phyloP scores from a whole-genome alignment of 2,113 vertebrate genomes.

The Podocnemis expansa region DNA sequence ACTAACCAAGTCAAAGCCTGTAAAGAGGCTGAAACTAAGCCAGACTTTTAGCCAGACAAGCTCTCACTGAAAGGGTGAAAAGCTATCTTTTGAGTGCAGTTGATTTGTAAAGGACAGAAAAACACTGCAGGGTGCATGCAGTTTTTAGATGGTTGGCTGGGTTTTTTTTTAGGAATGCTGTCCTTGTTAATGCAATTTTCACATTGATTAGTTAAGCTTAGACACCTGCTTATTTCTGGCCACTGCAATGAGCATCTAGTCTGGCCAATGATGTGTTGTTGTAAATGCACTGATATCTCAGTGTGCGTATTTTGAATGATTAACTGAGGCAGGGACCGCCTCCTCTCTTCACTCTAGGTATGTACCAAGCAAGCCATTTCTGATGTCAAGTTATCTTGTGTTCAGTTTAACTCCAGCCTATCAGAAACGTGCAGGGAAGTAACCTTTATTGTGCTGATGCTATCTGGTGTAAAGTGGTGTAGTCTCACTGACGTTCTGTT shows the following conservation, averaged over 20 bases:
- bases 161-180: background rate
- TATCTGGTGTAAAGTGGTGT: accelerated
- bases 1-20: background rate
- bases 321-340: background rate
- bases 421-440: background rate
- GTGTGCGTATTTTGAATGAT: background rate
- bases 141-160: no score
- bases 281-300: background rate
- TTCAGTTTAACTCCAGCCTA: background rate
- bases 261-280: background rate
- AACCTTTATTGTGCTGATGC: background rate
- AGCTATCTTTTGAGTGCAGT: background rate
- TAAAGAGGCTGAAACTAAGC: background rate
- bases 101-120: background rate
- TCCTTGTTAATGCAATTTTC: background rate
- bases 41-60: accelerated
- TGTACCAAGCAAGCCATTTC: accelerated
- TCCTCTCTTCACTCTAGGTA: background rate
- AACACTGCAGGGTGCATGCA: background rate
- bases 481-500: background rate
- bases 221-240: background rate
- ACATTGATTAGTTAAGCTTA: background rate
- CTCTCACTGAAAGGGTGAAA: background rate
- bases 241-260: background rate
- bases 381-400: background rate